These are phyloP conservation scores for Chelonoidis abingdonii DNA, from an alignment of 2,113 vertebrate species.

Conservation along the genomic window DNA sequence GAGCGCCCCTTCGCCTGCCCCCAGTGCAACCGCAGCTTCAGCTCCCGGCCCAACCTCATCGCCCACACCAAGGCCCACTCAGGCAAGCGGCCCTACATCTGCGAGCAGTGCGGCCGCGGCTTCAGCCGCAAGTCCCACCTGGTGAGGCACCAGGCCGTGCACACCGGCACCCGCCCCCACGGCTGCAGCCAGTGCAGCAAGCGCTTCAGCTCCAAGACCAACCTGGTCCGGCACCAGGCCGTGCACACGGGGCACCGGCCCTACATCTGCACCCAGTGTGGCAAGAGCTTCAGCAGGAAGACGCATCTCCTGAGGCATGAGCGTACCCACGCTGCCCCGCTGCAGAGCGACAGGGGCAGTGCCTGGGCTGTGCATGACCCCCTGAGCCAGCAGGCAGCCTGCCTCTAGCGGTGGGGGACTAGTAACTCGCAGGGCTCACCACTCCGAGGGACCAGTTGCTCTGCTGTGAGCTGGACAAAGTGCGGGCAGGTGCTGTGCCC, in stretches of 20 bases:
- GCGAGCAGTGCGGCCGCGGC: conserved; percentile 70
- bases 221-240: conserved; percentile 78
- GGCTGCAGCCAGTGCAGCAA: conserved; percentile 72
- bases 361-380: conserved; percentile 13
- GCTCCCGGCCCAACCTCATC: conserved; percentile 64
- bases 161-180: conserved; percentile 77
- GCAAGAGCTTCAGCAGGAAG: conserved; percentile 78
- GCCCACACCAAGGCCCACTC: conserved; percentile 67
- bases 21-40: conserved; percentile 68
- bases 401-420: neutral
- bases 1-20: conserved; percentile 73
- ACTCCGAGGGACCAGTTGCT: accelerated
- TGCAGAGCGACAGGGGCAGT: neutral
- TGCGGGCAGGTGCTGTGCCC: neutral
- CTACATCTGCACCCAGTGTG: conserved; percentile 73
- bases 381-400: accelerated
- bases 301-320: conserved; percentile 78
- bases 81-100: conserved; percentile 71
- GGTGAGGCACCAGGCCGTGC: conserved; percentile 77
- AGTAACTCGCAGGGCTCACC: neutral
- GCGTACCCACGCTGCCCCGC: conserved; percentile 46
- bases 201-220: conserved; percentile 81
- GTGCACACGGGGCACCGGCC: conserved; percentile 78
- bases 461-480: neutral
- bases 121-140: conserved; percentile 81